Base-by-base conservation (phyloP, 2,888 invertebrate genomes). In the Apodemia zela region DNA sequence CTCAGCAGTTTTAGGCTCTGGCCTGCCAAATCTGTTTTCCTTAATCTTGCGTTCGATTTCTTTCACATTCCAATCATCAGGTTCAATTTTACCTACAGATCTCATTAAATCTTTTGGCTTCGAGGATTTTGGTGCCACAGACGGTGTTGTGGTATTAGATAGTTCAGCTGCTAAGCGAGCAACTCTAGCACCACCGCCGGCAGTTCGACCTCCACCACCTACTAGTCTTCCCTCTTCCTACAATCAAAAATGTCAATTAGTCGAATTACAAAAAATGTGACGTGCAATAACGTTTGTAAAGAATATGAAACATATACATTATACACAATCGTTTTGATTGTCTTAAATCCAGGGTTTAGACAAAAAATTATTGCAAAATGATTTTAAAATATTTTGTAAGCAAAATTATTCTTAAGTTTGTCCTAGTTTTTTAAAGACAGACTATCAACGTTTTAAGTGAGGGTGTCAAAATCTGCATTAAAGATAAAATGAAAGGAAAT, bases 11-110 rank as follows among this genome's bases (percentile, higher is more conserved):
- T 81, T 89, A 58, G 93, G 93, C 65, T 92, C 90, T 11, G 93
- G 93, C 74, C 94, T 92, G 42, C 95, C 95, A 78, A 94, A 89
- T 75, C 94, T 94, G 76, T 95, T 96, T 79, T 96, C 96, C 74
- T 94, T 93, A 42, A 98, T 97, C 85, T 98, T 97, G 80, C 96
- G 95, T 78, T 98, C 97, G 38, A 98, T 97, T 82, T 97, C 95
- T 72, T 96, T 95, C 45, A 98, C 95, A 84, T 98, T 97, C 97
- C 98, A 98, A 83, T 98, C 98, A 65, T 94, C 95, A 66, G 95
- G 94, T 79, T 97, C 97, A 70, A 98, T 96, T 87, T 96, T 96
- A 62, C 97, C 97, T 67, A 98, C 97, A 58, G 97, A 96, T 68
- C 97, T 93, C 84, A 96, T 92, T 67, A 98, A 91, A 85, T 97